Percentiles rank a stretch among this genome's conserved stretches.
Evolutionary conservation across 2,797 vertebrate species (phyloP).

Genomic region (Lithobates pipiens): DNA sequence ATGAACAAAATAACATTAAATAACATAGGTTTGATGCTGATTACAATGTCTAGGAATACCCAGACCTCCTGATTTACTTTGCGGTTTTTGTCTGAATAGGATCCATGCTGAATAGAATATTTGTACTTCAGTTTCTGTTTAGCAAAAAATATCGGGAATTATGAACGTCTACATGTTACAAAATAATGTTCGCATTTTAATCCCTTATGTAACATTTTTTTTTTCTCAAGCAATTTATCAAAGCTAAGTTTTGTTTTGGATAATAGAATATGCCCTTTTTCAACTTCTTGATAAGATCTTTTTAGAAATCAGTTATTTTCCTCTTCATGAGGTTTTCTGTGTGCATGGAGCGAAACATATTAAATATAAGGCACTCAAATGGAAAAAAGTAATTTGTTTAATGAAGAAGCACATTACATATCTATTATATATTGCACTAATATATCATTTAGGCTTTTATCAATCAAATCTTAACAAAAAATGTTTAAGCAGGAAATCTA

Average conservation of each 20-base stretch:
- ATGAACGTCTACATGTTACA: not conserved
- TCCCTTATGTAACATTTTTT: not conserved
- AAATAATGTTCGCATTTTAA: not conserved
- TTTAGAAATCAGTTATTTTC: not conserved
- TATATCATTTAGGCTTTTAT: too few species aligned
- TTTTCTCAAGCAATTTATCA: not conserved
- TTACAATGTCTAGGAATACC: conserved; percentile 26
- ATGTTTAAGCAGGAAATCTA: too few species aligned
- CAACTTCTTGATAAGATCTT: not conserved
- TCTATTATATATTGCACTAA: not conserved
- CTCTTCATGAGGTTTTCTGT: not conserved
- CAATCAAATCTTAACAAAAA: too few species aligned
- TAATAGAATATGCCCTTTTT: not conserved
- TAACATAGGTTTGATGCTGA: conserved; percentile 19
- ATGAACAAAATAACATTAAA: conserved; percentile 19
- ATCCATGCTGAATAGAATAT: not conserved
- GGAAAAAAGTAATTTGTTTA: not conserved
- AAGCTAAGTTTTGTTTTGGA: not conserved
- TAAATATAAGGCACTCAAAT: too few species aligned
- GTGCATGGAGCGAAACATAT: not conserved
- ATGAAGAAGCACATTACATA: not conserved
- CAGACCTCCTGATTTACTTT: conserved; percentile 18
- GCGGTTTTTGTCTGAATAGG: not conserved
- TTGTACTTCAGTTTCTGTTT: not conserved
- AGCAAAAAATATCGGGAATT: not conserved